phyloP scores from a whole-genome alignment of 2,888 invertebrate species.

The Didymodactylos carnosus region DNA sequence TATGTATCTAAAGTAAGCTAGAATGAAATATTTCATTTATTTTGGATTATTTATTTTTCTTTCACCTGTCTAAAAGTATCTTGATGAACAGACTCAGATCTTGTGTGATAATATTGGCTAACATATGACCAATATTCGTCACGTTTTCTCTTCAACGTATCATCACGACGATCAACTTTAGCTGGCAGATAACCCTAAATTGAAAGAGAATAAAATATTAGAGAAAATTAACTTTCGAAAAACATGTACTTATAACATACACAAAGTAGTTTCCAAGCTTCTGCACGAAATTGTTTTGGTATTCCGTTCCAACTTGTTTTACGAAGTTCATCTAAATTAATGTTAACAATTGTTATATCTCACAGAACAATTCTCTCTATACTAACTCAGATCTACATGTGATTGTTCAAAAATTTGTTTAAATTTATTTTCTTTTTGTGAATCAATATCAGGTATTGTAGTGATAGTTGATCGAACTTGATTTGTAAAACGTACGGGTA shows the following conservation, averaged over 20 bases:
- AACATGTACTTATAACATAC: neutral
- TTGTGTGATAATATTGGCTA: slow-evolving; percentile 80
- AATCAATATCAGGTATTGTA: neutral
- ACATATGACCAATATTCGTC: slow-evolving; percentile 86
- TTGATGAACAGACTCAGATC: slow-evolving; percentile 63
- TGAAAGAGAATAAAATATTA: neutral
- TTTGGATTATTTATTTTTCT: too few relatives aligned
- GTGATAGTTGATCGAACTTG: neutral
- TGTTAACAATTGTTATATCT: too few relatives aligned
- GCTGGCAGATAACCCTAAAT: slow-evolving; percentile 73
- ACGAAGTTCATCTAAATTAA: neutral
- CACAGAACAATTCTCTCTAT: too few relatives aligned
- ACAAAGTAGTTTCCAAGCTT: slow-evolving; percentile 44
- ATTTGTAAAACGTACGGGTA: neutral
- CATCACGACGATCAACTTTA: slow-evolving; percentile 47
- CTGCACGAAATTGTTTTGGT: slow-evolving; percentile 58
- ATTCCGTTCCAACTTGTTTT: slow-evolving; percentile 65
- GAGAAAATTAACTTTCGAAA: too few relatives aligned
- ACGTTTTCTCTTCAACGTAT: slow-evolving; percentile 58
- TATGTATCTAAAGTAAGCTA: slow-evolving; percentile 75
- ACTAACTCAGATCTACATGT: slow-evolving; percentile 1
- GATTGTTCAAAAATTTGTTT: slow-evolving; percentile 3
- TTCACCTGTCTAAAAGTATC: slow-evolving; percentile 79
- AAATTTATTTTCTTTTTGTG: slow-evolving; percentile 2
- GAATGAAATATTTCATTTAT: too few relatives aligned